Evolutionary conservation across 2,113 vertebrate species (phyloP).

Genomic region (Platichthys flesus): DNA sequence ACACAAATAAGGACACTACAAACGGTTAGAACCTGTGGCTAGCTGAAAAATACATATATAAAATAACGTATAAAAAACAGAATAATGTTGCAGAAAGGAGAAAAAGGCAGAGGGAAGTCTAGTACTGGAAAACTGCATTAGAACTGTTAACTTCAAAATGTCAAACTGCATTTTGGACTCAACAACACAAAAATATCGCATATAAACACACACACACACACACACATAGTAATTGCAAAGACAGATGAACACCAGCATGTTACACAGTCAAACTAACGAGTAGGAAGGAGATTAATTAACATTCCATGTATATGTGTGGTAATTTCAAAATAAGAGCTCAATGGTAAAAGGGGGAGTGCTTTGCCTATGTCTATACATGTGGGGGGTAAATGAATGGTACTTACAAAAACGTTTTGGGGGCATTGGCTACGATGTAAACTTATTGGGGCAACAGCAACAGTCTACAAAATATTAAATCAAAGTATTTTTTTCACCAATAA

Average conservation of each 20-base stretch:
- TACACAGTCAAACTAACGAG: background rate
- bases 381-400: no score
- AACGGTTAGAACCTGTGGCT: constrained; percentile 37
- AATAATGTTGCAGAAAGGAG: background rate
- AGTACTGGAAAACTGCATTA: no score
- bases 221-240: background rate
- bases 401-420: no score
- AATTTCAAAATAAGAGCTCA: background rate
- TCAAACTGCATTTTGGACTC: background rate
- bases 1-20: constrained; percentile 32
- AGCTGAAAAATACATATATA: constrained; percentile 10
- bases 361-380: no score
- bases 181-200: background rate
- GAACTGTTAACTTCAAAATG: background rate
- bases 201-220: background rate
- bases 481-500: no score
- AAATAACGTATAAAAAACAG: constrained; percentile 10
- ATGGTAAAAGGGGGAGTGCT: no score
- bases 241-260: background rate
- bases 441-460: no score
- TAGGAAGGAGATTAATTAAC: background rate
- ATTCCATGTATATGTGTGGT: background rate
- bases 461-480: no score
- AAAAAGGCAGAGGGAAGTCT: background rate
- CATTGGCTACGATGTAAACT: no score